These are phyloP conservation scores for Hylaeus anthracinus DNA, from an alignment of 1,140 invertebrate species.

Conservation along the genomic window DNA sequence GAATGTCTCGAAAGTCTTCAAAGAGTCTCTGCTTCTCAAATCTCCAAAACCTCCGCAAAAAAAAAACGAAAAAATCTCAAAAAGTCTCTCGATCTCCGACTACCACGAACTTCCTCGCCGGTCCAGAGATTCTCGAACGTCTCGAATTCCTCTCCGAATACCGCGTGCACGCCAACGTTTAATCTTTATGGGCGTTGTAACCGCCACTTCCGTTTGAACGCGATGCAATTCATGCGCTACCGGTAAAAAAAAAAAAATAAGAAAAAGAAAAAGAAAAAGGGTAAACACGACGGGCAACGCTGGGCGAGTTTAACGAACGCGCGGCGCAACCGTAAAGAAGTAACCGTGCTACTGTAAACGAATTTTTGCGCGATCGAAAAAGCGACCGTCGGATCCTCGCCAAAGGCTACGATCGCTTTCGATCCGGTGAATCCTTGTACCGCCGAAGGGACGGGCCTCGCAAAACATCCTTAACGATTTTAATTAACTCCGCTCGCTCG, in stretches of 20 bases:
- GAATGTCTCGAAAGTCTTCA: too few relatives aligned
- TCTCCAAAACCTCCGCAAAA: too few relatives aligned
- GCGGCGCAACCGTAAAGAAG: not conserved
- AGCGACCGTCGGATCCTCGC: constrained; percentile 8
- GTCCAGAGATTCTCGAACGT: too few relatives aligned
- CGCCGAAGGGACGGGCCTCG: constrained; percentile 50
- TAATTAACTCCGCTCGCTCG: constrained; percentile 68
- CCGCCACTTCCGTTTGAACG: not conserved
- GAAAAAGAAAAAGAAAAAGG: not conserved
- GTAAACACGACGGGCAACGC: too few relatives aligned
- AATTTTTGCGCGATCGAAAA: constrained; percentile 29
- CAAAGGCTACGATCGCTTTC: constrained; percentile 14
- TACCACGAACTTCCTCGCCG: too few relatives aligned
- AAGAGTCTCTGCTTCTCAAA: too few relatives aligned
- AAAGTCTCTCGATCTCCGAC: too few relatives aligned
- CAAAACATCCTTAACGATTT: constrained; percentile 66
- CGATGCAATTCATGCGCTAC: not conserved
- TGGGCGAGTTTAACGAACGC: not conserved
- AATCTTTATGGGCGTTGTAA: not conserved
- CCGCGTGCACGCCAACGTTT: too few relatives aligned
- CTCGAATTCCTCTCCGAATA: too few relatives aligned
- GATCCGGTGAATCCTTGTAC: constrained; percentile 39
- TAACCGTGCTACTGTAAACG: not conserved
- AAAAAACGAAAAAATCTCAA: too few relatives aligned
- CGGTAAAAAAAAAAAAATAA: not conserved